phyloP scores from a whole-genome alignment of 2,797 vertebrate species.

The Sebastes nivosus region DNA sequence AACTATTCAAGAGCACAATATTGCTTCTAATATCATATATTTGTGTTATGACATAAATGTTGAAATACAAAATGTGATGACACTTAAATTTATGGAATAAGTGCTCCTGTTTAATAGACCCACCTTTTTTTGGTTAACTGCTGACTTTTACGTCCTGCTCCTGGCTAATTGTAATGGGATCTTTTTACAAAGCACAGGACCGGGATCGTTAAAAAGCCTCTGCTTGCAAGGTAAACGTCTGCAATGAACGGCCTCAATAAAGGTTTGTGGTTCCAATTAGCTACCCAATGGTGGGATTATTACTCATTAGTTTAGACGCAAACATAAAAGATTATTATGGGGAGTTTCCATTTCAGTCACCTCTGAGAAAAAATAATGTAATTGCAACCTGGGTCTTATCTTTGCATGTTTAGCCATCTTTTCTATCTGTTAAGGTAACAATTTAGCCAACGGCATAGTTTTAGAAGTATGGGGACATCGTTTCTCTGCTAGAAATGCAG shows the following conservation, averaged over 20 bases:
- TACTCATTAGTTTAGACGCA: constrained; percentile 38
- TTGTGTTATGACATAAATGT: background rate
- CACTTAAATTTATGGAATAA: background rate
- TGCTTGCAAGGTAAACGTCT: constrained; percentile 19
- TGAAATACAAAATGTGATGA: background rate
- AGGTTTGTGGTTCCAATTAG: constrained; percentile 49
- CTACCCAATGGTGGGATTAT: constrained; percentile 14
- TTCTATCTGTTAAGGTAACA: background rate
- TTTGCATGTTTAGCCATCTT: background rate
- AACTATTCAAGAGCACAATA: background rate
- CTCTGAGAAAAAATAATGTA: background rate
- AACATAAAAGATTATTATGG: background rate
- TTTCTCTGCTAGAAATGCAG: background rate
- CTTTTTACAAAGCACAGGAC: constrained; percentile 29
- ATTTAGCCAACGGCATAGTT: background rate
- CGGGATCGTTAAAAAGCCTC: constrained; percentile 22
- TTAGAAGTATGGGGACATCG: background rate
- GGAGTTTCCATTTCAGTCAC: constrained; percentile 1
- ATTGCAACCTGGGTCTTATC: background rate
- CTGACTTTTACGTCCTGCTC: constrained; percentile 39
- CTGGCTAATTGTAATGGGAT: constrained; percentile 33
- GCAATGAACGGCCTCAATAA: constrained; percentile 31
- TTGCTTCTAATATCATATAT: background rate
- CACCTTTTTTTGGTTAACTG: constrained; percentile 13
- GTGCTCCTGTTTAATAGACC: constrained; percentile 12